These are phyloP conservation scores for Drosophila malerkotliana DNA, from an alignment of 1,140 invertebrate genomes.

Conservation along the genomic window DNA sequence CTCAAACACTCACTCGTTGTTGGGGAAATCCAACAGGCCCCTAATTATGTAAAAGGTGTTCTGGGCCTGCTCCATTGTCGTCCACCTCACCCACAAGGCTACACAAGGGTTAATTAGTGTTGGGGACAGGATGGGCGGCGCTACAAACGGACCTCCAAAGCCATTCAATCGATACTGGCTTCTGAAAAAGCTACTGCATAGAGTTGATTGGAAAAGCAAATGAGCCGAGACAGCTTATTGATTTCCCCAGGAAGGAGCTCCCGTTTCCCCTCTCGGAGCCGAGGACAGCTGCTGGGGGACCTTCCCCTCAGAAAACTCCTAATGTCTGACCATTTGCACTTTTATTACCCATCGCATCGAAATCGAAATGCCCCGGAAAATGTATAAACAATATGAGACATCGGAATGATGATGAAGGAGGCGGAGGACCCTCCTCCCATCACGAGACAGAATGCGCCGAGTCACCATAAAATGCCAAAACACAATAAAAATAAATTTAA, in stretches of 20 bases:
- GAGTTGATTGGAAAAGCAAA: constrained; percentile 27
- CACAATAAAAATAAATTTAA: constrained; percentile 78
- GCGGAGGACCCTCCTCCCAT: not conserved
- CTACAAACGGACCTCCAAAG: constrained; percentile 24
- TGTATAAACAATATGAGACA: constrained; percentile 52
- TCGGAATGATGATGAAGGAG: constrained; percentile 15
- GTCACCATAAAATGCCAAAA: constrained; percentile 74
- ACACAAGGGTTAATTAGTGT: constrained; percentile 69
- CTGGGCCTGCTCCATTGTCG: constrained; percentile 23
- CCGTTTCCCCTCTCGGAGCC: not conserved
- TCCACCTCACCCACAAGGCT: constrained; percentile 11
- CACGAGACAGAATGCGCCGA: constrained; percentile 45
- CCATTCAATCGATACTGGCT: constrained; percentile 35
- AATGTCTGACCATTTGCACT: constrained; percentile 63
- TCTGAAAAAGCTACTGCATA: constrained; percentile 35
- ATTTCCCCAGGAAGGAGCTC: constrained; percentile 17
- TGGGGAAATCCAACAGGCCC: constrained; percentile 70
- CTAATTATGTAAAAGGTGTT: constrained; percentile 80
- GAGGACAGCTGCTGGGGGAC: constrained; percentile 41
- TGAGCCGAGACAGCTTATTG: constrained; percentile 13
- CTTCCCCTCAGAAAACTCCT: constrained; percentile 4
- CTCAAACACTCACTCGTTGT: constrained; percentile 53
- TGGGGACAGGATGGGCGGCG: constrained; percentile 41
- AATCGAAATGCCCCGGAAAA: constrained; percentile 61
- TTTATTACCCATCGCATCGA: constrained; percentile 54